Conservation (phyloP, 2,888 invertebrate species). For the Gymnoscelis rufifasciata region DNA sequence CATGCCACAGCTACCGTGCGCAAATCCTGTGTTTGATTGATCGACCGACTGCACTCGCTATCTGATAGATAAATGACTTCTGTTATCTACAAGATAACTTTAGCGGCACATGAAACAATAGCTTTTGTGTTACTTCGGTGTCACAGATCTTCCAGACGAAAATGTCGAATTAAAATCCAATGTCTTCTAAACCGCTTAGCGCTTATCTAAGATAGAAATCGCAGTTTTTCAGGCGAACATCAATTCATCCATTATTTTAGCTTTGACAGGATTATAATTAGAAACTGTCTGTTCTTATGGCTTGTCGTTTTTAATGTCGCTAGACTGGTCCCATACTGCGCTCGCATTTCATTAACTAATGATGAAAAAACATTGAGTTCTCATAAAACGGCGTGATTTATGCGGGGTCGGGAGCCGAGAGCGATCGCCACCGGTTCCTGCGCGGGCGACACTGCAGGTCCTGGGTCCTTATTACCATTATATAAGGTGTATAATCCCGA, state of each 20-base stretch:
- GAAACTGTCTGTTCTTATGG: slow-evolving; percentile 74
- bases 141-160: slow-evolving; percentile 12
- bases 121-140: not conserved
- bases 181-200: slow-evolving; percentile 66
- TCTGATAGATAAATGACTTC: slow-evolving; percentile 36
- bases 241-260: slow-evolving; percentile 72
- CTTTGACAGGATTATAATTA: slow-evolving; percentile 79
- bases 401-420: slow-evolving; percentile 73
- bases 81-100: slow-evolving; percentile 25
- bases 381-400: slow-evolving; percentile 77
- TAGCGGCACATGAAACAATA: slow-evolving; percentile 17
- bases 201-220: slow-evolving; percentile 66
- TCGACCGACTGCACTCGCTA: slow-evolving; percentile 35
- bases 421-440: slow-evolving; percentile 59
- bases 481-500: slow-evolving; percentile 14
- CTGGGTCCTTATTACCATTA: slow-evolving; percentile 13
- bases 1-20: slow-evolving; percentile 71
- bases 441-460: slow-evolving; percentile 15
- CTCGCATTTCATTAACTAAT: slow-evolving; percentile 76
- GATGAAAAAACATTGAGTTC: slow-evolving; percentile 71
- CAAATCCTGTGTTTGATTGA: slow-evolving; percentile 72
- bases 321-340: slow-evolving; percentile 76
- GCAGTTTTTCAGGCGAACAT: slow-evolving; percentile 66
- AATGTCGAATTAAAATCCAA: slow-evolving; percentile 55
- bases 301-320: slow-evolving; percentile 77